A percentile compares a stretch with the other conserved stretches of the same genome.
These are phyloP conservation scores for Theonella swinhoei DNA, from an alignment of 37 sponge, comb jelly and placozoan species.

Conservation along the genomic window DNA sequence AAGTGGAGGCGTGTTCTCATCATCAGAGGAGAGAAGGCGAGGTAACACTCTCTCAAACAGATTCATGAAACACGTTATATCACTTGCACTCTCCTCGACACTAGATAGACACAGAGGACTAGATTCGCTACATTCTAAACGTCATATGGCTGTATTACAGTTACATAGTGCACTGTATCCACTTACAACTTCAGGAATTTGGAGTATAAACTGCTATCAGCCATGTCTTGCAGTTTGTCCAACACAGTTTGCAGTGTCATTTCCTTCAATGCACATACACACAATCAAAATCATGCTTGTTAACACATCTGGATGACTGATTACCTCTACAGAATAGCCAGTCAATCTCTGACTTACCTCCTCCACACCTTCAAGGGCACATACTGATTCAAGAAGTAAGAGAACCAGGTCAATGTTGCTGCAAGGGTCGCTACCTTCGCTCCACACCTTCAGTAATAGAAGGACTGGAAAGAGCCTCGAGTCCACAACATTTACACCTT, in stretches of 20 bases:
- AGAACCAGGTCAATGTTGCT: conserved; percentile 5
- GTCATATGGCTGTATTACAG: no score
- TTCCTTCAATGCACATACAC: not conserved
- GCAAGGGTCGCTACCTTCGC: not conserved
- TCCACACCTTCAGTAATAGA: conserved; percentile 15
- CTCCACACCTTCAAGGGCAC: not conserved
- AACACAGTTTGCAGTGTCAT: not conserved
- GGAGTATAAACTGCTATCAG: not conserved
- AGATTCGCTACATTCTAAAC: no score
- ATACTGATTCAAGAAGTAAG: conserved; percentile 14
- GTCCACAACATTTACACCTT: not conserved
- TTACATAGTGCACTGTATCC: not conserved
- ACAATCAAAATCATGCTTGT: not conserved
- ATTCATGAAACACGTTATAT: conserved; percentile 26
- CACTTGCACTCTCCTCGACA: not conserved
- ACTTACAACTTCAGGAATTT: not conserved
- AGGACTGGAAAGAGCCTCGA: conserved; percentile 20
- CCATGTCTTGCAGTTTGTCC: not conserved
- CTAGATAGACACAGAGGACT: no score
- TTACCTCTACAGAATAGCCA: no score
- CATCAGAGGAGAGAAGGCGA: not conserved
- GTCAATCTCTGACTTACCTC: no score
- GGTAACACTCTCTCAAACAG: conserved; percentile 9
- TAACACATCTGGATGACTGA: no score
- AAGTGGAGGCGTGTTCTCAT: not conserved